These are phyloP conservation scores for Pyrrhosoma nymphula DNA, from an alignment of 2,888 invertebrate species.

Conservation along the genomic window DNA sequence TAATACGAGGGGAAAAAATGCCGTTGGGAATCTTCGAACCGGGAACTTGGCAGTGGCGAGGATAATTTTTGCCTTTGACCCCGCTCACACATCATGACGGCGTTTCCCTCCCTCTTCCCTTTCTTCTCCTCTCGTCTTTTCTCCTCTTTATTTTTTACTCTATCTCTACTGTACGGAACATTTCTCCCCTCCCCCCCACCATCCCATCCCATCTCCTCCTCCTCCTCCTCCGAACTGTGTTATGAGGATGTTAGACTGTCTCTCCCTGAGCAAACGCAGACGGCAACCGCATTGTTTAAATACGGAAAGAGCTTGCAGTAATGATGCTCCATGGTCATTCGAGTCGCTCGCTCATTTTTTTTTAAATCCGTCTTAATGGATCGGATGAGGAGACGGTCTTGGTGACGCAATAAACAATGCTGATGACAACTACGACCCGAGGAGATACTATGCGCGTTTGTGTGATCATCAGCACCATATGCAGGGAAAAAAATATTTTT, in stretches of 20 bases:
- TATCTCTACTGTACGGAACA: conserved; percentile 2
- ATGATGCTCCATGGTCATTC: conserved; percentile 33
- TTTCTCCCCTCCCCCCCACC: neutral
- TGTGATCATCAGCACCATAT: neutral
- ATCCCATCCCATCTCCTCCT: neutral
- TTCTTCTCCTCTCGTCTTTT: neutral
- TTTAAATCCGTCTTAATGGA: conserved; percentile 27
- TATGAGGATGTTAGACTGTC: conserved; percentile 30
- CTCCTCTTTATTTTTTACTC: neutral
- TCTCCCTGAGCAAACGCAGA: conserved; percentile 41
- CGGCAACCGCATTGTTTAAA: conserved; percentile 34
- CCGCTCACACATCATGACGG: conserved; percentile 55
- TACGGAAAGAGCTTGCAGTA: conserved; percentile 24
- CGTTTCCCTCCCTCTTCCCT: conserved; percentile 12
- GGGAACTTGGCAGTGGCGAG: conserved; percentile 58
- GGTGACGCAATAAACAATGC: conserved; percentile 36
- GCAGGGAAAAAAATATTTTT: neutral
- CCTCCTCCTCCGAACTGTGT: neutral
- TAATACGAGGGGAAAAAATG: neutral
- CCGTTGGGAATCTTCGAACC: conserved; percentile 53
- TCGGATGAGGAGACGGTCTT: neutral
- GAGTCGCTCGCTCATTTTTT: neutral
- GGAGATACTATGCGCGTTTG: neutral
- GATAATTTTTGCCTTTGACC: conserved; percentile 67
- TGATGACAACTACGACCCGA: neutral